These are phyloP conservation scores for Maconellicoccus hirsutus DNA, from an alignment of 1,140 invertebrate species.

Conservation along the genomic window DNA sequence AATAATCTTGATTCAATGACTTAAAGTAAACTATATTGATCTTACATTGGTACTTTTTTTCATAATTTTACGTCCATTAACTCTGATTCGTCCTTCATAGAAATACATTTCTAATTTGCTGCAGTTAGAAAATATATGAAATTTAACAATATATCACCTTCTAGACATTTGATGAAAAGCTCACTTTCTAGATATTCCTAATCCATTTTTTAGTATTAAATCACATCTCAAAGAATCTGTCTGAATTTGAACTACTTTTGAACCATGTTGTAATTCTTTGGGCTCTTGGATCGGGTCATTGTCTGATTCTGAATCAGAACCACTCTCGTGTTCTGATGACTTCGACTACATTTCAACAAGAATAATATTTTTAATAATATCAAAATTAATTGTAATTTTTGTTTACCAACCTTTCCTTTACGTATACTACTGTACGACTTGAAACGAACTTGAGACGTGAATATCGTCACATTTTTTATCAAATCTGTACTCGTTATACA, in stretches of 20 bases:
- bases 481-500: too few species aligned
- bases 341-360: too few species aligned
- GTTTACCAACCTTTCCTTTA: too few species aligned
- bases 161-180: too few species aligned
- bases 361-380: too few species aligned
- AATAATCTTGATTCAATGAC: slow-evolving; percentile 6
- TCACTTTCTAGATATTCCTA: slow-evolving; percentile 51
- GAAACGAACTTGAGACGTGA: too few species aligned
- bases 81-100: slow-evolving; percentile 51
- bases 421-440: too few species aligned
- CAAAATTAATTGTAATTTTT: too few species aligned
- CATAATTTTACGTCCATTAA: slow-evolving; percentile 50
- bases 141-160: slow-evolving; percentile 22
- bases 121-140: slow-evolving; percentile 29
- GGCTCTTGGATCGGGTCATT: neutral
- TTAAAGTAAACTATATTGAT: neutral
- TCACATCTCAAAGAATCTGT: slow-evolving; percentile 50
- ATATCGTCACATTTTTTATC: too few species aligned
- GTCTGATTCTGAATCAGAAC: slow-evolving; percentile 1
- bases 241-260: slow-evolving; percentile 45
- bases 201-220: slow-evolving; percentile 47
- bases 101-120: slow-evolving; percentile 53
- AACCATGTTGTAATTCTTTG: slow-evolving; percentile 24
- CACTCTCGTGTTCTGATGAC: slow-evolving; percentile 7
- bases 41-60: slow-evolving; percentile 49